These are phyloP conservation scores for Cyprinella venusta DNA, from an alignment of 2,797 vertebrate genomes.

Conservation along the genomic window DNA sequence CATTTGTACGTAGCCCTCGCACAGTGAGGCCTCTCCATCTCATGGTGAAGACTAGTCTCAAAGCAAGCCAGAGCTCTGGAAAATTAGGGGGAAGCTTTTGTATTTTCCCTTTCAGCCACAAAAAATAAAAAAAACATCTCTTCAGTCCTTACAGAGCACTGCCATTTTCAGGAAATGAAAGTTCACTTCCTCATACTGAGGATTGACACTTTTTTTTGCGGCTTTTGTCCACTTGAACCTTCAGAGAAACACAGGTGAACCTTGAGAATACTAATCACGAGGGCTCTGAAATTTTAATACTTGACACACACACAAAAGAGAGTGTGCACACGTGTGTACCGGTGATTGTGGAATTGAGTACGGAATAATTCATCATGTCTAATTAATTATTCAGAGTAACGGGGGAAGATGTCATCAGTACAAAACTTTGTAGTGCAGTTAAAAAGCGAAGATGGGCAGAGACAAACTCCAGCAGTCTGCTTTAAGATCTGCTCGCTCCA, in stretches of 20 bases:
- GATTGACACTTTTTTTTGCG: conserved; percentile 47
- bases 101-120: conserved; percentile 47
- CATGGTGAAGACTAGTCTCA: conserved; percentile 30
- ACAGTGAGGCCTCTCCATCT: conserved; percentile 38
- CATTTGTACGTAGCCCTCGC: conserved; percentile 20
- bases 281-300: conserved; percentile 77
- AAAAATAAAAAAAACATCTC: conserved; percentile 44
- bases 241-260: conserved; percentile 40
- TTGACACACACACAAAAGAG: conserved; percentile 58
- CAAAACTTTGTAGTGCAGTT: conserved; percentile 67
- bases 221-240: conserved; percentile 53
- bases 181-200: conserved; percentile 49
- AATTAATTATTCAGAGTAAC: conserved; percentile 85
- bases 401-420: conserved; percentile 60
- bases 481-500: conserved; percentile 68
- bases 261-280: conserved; percentile 68
- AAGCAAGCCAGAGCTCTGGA: conserved; percentile 16
- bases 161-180: conserved; percentile 54
- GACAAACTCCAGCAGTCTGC: conserved; percentile 66
- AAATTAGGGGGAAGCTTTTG: conserved; percentile 49
- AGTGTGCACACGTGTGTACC: conserved; percentile 39
- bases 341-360: conserved; percentile 66
- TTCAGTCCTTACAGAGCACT: conserved; percentile 31
- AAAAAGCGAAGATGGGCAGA: conserved; percentile 63
- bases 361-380: conserved; percentile 83